phyloP scores from a whole-genome alignment of 2,113 vertebrate species.

The Rhynchomys soricoides region DNA sequence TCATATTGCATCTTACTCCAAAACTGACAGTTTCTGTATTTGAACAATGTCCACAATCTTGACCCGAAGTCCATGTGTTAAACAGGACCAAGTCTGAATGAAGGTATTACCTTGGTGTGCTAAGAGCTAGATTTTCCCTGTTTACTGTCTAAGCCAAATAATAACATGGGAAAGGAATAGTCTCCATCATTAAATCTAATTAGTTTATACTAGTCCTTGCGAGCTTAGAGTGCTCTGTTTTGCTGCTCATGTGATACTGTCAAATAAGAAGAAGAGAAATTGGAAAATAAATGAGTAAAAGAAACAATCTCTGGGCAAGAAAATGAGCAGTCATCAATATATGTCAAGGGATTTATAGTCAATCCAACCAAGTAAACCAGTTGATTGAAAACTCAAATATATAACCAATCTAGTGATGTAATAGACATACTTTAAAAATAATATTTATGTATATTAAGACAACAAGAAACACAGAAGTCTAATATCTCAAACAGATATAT shows the following conservation, averaged over 20 bases:
- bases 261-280: conserved; percentile 59
- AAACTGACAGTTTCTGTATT: not conserved
- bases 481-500: conserved; percentile 57
- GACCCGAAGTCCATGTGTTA: not conserved
- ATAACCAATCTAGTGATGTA: conserved; percentile 63
- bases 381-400: conserved; percentile 76
- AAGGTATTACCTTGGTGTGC: not conserved
- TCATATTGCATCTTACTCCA: not conserved
- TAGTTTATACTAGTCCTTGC: conserved; percentile 66
- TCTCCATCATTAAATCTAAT: conserved; percentile 68
- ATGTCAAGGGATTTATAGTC: conserved; percentile 79
- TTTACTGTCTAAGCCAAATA: conserved; percentile 36
- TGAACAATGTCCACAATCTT: not conserved
- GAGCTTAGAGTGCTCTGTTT: conserved; percentile 45
- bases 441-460: conserved; percentile 73
- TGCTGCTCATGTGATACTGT: conserved; percentile 51
- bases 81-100: not conserved
- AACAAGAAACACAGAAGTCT: conserved; percentile 64
- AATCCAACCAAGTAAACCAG: conserved; percentile 67
- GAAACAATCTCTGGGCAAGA: conserved; percentile 72
- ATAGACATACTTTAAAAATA: conserved; percentile 71
- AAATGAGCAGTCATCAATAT: conserved; percentile 75
- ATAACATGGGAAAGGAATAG: conserved; percentile 21
- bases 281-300: conserved; percentile 77
- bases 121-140: conserved; percentile 25